Evolutionary conservation across 2,797 vertebrate species (phyloP).

Genomic region (Amblyraja radiata): DNA sequence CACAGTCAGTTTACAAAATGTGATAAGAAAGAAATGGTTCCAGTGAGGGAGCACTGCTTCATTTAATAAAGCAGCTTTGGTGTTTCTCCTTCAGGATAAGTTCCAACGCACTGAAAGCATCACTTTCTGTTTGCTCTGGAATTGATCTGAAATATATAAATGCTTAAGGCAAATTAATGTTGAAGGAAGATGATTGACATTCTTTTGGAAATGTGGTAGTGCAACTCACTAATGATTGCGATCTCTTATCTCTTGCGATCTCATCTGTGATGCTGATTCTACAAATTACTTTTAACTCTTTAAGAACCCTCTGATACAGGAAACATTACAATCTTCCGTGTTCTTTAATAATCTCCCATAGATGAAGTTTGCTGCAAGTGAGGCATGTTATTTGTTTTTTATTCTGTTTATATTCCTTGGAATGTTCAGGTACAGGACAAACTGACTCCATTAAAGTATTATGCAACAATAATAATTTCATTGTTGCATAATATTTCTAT

Average conservation of each 20-base stretch:
- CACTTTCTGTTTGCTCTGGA: not conserved
- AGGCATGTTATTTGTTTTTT: not conserved
- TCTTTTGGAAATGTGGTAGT: not conserved
- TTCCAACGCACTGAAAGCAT: not conserved
- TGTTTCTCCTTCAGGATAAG: not conserved
- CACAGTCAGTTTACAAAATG: not conserved
- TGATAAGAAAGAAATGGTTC: not conserved
- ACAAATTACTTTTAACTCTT: not conserved
- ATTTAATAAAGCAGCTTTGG: not conserved
- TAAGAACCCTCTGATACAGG: not conserved
- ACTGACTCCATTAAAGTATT: not conserved
- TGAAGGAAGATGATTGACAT: not conserved
- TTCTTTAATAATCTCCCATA: not conserved
- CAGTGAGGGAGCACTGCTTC: not conserved
- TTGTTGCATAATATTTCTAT: no score
- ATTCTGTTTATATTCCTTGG: not conserved
- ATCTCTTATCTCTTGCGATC: not conserved
- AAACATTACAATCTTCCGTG: not conserved
- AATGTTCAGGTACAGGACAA: not conserved
- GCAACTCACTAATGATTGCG: not conserved
- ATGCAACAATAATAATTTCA: no score
- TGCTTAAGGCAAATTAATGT: not conserved
- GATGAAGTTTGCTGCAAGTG: no score
- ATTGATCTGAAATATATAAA: not conserved
- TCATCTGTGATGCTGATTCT: not conserved